phyloP scores from a whole-genome alignment of 2,888 invertebrate genomes.

The Hybos culiciformis region DNA sequence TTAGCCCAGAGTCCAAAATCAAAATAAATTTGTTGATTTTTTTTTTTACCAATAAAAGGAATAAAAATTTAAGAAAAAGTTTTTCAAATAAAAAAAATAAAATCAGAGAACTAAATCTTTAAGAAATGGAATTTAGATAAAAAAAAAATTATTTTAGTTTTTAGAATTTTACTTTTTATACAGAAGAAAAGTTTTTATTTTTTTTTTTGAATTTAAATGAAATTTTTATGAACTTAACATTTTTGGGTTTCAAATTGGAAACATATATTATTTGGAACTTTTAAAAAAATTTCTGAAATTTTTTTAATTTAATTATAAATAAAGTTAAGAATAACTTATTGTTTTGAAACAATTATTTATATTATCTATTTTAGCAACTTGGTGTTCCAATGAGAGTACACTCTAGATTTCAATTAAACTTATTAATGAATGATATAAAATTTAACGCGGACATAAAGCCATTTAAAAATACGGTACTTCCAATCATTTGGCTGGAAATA shows the following conservation, averaged over 20 bases:
- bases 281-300: neutral
- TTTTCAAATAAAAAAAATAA: too few relatives aligned
- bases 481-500: conserved; percentile 59
- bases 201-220: neutral
- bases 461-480: conserved; percentile 50
- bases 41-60: too few relatives aligned
- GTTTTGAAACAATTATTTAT: neutral
- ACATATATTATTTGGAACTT: too few relatives aligned
- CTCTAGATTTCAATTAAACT: conserved; percentile 57
- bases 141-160: too few relatives aligned
- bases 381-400: conserved; percentile 52
- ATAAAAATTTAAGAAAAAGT: too few relatives aligned
- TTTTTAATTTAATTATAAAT: neutral
- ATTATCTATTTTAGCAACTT: conserved; percentile 37
- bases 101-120: too few relatives aligned
- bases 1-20: too few relatives aligned
- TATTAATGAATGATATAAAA: conserved; percentile 47
- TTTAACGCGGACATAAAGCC: conserved; percentile 46
- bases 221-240: too few relatives aligned
- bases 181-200: neutral
- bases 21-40: too few relatives aligned
- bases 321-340: neutral
- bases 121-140: too few relatives aligned
- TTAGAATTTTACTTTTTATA: neutral
- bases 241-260: too few relatives aligned